These are phyloP conservation scores for Venustaconcha ellipsiformis DNA, from an alignment of 1,140 invertebrate species.

Conservation along the genomic window DNA sequence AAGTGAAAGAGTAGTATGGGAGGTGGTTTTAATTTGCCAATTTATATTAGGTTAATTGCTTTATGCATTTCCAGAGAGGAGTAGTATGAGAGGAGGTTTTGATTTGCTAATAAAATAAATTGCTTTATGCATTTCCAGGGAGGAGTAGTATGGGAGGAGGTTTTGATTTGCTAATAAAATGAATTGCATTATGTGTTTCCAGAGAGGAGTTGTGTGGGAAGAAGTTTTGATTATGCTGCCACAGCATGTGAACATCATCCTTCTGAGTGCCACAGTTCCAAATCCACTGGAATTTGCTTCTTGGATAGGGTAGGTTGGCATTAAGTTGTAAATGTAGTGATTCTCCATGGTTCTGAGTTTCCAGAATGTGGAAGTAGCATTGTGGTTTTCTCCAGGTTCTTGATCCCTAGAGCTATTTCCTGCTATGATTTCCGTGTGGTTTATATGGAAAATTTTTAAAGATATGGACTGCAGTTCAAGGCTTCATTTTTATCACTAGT, in stretches of 20 bases:
- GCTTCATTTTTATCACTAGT: too few species aligned
- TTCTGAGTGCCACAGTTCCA: conserved; percentile 98
- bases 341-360: too few species aligned
- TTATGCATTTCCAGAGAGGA: conserved; percentile 78
- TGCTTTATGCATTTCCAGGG: not conserved
- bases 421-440: too few species aligned
- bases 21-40: conserved; percentile 90
- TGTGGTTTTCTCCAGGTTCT: too few species aligned
- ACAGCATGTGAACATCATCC: conserved; percentile 93
- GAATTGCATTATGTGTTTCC: conserved; percentile 48
- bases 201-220: conserved; percentile 99
- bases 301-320: conserved; percentile 85
- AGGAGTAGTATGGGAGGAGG: too few species aligned
- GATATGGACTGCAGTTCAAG: too few species aligned
- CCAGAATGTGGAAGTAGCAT: too few species aligned
- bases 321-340: too few species aligned
- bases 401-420: too few species aligned
- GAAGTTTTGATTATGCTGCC: conserved; percentile 97
- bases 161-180: not conserved
- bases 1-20: conserved; percentile 98
- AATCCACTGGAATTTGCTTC: conserved; percentile 97
- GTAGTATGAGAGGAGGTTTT: conserved; percentile 99
- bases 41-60: not conserved
- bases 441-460: too few species aligned
- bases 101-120: too few species aligned